These are phyloP conservation scores for Amblyjoppa proteus DNA, from an alignment of 2,888 invertebrate genomes.

Conservation along the genomic window DNA sequence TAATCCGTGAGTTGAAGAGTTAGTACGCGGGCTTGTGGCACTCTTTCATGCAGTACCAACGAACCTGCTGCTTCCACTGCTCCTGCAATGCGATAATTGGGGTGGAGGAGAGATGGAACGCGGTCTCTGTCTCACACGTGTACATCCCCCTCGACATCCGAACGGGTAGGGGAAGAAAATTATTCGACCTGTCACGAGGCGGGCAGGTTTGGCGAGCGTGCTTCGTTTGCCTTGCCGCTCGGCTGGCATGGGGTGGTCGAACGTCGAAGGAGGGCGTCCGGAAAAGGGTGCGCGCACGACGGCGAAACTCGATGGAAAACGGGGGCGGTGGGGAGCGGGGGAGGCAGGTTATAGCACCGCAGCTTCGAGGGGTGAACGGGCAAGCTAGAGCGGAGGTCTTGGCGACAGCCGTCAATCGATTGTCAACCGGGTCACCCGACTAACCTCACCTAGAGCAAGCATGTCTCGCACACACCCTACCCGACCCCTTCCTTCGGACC, in stretches of 20 bases:
- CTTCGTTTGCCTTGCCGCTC: conserved; percentile 38
- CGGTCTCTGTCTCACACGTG: conserved; percentile 27
- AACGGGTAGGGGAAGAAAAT: conserved; percentile 73
- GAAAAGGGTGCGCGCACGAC: conserved; percentile 68
- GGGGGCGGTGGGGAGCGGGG: conserved; percentile 69
- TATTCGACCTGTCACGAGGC: conserved; percentile 79
- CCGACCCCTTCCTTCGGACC: conserved; percentile 56
- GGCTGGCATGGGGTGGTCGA: conserved; percentile 74
- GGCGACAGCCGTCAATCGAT: conserved; percentile 86
- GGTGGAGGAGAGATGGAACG: conserved; percentile 23
- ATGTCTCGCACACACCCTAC: conserved; percentile 68
- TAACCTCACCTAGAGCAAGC: conserved; percentile 81
- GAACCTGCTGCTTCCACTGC: conserved; percentile 27
- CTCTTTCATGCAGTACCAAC: conserved; percentile 38
- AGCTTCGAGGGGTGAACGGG: conserved; percentile 64
- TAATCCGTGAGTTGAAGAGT: conserved; percentile 37
- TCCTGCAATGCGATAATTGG: conserved; percentile 34
- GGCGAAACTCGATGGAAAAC: conserved; percentile 68
- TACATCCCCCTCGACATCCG: conserved; percentile 45
- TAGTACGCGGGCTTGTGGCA: conserved; percentile 2
- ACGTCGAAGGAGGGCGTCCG: conserved; percentile 71
- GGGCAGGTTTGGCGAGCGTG: conserved; percentile 40
- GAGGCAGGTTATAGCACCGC: conserved; percentile 63
- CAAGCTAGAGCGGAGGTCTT: conserved; percentile 82
- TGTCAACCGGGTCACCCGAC: conserved; percentile 85